Percentiles rank a stretch among this genome's conserved stretches.
Evolutionary conservation across 2,888 invertebrate species (phyloP).

Genomic region (Pandemis heparana): DNA sequence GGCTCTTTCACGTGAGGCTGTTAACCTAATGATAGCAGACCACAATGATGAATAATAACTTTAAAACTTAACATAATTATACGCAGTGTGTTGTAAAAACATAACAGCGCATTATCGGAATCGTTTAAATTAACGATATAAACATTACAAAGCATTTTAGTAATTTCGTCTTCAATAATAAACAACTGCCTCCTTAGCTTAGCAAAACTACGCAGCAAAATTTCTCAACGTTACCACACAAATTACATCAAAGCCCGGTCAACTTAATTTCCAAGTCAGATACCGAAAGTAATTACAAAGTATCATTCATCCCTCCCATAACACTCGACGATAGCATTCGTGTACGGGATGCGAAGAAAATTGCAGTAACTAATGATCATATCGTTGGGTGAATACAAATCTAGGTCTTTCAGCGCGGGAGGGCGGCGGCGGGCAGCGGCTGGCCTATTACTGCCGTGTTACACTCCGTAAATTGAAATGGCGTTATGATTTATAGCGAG

Average conservation of each 20-base stretch:
- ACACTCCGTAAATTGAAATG: slow-evolving; percentile 80
- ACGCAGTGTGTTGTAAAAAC: background rate
- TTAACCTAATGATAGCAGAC: slow-evolving; percentile 61
- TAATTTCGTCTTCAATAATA: background rate
- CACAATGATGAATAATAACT: slow-evolving; percentile 15
- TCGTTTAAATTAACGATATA: background rate
- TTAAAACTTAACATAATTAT: background rate
- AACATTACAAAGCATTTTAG: background rate
- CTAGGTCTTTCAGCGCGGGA: slow-evolving; percentile 75
- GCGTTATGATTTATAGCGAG: slow-evolving; percentile 81
- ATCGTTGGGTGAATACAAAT: slow-evolving; percentile 83
- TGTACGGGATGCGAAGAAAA: slow-evolving; percentile 79
- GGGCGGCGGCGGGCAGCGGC: slow-evolving; percentile 61
- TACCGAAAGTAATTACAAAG: slow-evolving; percentile 72
- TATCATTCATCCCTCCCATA: slow-evolving; percentile 73
- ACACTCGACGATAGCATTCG: slow-evolving; percentile 68
- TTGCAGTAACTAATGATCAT: slow-evolving; percentile 82
- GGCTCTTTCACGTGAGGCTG: slow-evolving; percentile 20
- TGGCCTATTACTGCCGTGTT: slow-evolving; percentile 75
- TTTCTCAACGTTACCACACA: slow-evolving; percentile 53
- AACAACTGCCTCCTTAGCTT: background rate
- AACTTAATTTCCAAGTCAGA: slow-evolving; percentile 67
- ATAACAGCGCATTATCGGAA: background rate
- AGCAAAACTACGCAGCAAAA: background rate
- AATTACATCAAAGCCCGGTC: slow-evolving; percentile 63